Conservation (phyloP, 2,797 vertebrate genomes). For the Spizella passerina region DNA sequence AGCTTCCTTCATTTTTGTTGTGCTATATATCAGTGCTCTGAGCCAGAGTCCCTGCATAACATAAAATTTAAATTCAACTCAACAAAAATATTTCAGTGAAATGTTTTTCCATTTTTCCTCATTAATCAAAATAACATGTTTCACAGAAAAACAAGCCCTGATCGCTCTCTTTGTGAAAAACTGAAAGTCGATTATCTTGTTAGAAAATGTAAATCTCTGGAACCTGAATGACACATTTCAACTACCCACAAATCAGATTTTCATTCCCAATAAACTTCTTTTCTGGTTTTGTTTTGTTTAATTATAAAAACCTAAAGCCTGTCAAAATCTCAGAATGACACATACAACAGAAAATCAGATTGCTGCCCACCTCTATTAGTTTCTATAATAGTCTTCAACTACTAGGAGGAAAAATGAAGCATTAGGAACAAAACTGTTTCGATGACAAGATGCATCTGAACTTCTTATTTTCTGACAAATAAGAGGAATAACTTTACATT, state of each 20-base stretch:
- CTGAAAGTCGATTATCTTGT: conserved; percentile 19
- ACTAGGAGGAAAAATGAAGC: conserved; percentile 55
- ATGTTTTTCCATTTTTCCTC: conserved; percentile 28
- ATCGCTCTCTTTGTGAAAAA: conserved; percentile 20
- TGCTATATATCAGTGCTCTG: conserved; percentile 1
- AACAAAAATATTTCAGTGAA: conserved; percentile 39
- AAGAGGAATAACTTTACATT: conserved; percentile 51
- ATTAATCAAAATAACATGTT: conserved; percentile 54
- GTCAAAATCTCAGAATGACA: conserved; percentile 48
- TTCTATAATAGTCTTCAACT: conserved; percentile 60
- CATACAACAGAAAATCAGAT: conserved; percentile 35
- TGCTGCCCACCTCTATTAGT: conserved; percentile 64
- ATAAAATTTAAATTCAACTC: conserved; percentile 22
- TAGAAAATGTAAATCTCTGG: conserved; percentile 11
- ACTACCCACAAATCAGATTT: conserved; percentile 44
- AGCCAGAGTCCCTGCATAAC: background rate
- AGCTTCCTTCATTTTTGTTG: conserved; percentile 39
- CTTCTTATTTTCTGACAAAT: conserved; percentile 65
- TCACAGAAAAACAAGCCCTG: conserved; percentile 4
- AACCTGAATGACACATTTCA: conserved; percentile 37
- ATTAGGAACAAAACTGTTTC: conserved; percentile 61
- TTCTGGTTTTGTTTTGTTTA: conserved; percentile 40
- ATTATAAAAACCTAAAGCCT: conserved; percentile 30
- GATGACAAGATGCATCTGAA: conserved; percentile 65
- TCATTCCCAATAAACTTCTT: conserved; percentile 14